Evolutionary conservation across 2,797 vertebrate species (phyloP), one percentile per base, ranked within the genome.

Genomic region (Sternotherus odoratus): DNA sequence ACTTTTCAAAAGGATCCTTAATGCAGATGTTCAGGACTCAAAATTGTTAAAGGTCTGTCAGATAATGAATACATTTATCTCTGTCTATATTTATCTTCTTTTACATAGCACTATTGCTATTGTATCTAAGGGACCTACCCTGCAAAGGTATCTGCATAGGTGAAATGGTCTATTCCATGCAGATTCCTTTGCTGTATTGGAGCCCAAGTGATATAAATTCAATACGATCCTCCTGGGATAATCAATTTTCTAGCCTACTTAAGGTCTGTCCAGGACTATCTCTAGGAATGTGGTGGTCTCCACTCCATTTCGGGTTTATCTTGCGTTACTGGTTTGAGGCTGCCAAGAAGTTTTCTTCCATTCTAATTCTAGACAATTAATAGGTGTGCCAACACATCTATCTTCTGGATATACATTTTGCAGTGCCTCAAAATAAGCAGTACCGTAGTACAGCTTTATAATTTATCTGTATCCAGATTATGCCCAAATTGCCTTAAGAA

Each of bases 311-410:
- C 0, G 49, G 54, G 16, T 16, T 87, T 53, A 3, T 53, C 49
- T 79, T 88, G 50, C 2, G 5, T 4, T 91, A 19, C 16, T 86
- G 19, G 16, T 4, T 7, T n/a, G 50, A 79, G 19, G 77, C 77
- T 83, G 8, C 5, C 6, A 21, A 1, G 36, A 19, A 2, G 43
- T 69, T 6, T 60, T 72, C 28, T 75, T 6, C 28, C 6, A 6
- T 28, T 89, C 39, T 75, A 75, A 75, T 75, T 28, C 39, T 74
- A 74, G 23, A 28, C 26, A 28, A 82, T 79, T 83, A 91, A 90
- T 26, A 74, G 69, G 26, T 7, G 39, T 2, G 1, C 4, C 8
- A 36, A 1, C 13, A 11, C 0, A 0, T 46, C 36, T 19, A 17
- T 48, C 39, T 75, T 39, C 60, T 15, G 85, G 19, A n/a, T 5